Evolutionary conservation across 2,113 vertebrate genomes (phyloP).

Genomic region (Baryphthengus martii): DNA sequence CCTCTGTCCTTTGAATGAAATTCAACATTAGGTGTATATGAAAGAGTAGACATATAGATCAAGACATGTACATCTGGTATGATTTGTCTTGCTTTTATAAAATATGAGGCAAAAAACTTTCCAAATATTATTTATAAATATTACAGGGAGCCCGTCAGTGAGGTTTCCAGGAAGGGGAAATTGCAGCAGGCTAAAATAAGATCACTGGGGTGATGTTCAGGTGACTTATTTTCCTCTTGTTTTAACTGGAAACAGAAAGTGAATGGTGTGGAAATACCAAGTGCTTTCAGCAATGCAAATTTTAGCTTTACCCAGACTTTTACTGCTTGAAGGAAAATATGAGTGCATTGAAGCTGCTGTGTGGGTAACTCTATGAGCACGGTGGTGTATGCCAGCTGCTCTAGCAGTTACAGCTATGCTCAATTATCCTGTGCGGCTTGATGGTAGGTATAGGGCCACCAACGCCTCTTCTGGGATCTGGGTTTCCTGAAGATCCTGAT

Average conservation of each 20-base stretch:
- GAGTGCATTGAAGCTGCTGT: background rate
- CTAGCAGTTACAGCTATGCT: rapidly evolving
- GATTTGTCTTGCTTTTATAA: background rate
- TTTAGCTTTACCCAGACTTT: background rate
- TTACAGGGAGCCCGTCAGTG: background rate
- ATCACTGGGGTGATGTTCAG: background rate
- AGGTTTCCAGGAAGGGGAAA: background rate
- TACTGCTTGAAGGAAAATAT: background rate
- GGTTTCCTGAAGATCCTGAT: background rate
- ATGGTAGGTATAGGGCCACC: too few species aligned
- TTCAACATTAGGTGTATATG: background rate
- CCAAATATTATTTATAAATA: background rate
- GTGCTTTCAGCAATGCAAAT: background rate
- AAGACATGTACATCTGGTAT: background rate
- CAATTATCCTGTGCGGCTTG: rapidly evolving
- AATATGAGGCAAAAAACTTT: background rate
- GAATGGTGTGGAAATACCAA: background rate
- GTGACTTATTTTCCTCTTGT: background rate
- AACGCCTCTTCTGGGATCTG: background rate
- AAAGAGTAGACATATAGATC: background rate
- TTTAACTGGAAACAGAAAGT: background rate
- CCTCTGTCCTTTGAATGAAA: background rate
- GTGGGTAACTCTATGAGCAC: background rate
- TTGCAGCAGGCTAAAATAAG: background rate
- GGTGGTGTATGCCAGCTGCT: background rate